Conservation (phyloP, 2,797 vertebrate species). For the Sebastes trivittatus region DNA sequence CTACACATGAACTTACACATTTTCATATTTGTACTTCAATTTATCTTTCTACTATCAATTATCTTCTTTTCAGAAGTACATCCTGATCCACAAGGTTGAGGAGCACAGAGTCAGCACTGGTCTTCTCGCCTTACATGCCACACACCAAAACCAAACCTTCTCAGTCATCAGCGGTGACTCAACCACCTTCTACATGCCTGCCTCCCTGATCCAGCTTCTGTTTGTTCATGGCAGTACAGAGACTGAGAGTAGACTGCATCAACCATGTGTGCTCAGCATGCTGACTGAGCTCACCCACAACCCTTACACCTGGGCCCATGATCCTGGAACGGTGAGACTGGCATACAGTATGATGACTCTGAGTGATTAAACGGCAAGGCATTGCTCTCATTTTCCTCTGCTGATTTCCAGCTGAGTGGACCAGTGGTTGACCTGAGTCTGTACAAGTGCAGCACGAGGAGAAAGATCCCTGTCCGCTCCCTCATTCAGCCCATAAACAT, state of each 20-base stretch:
- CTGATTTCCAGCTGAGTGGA: conserved; percentile 71
- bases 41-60: neutral
- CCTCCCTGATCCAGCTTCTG: conserved; percentile 46
- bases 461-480: conserved; percentile 68
- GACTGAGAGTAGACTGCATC: neutral
- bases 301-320: conserved; percentile 56
- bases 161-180: conserved; percentile 62
- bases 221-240: conserved; percentile 9
- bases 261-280: conserved; percentile 73
- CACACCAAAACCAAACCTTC: conserved; percentile 48
- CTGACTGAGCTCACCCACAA: conserved; percentile 71
- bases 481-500: conserved; percentile 75
- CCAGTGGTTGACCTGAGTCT: conserved; percentile 76
- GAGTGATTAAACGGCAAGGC: neutral
- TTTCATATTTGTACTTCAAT: neutral
- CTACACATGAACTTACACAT: neutral
- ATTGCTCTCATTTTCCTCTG: neutral
- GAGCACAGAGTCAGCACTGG: conserved; percentile 65
- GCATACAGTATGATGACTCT: neutral
- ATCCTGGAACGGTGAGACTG: conserved; percentile 63
- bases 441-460: conserved; percentile 79
- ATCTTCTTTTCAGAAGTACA: conserved; percentile 67
- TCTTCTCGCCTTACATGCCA: conserved; percentile 60
- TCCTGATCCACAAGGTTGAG: conserved; percentile 45
- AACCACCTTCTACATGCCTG: conserved; percentile 70